Base-by-base conservation (phyloP, 1,140 invertebrate species). In the Drosophila auraria region DNA sequence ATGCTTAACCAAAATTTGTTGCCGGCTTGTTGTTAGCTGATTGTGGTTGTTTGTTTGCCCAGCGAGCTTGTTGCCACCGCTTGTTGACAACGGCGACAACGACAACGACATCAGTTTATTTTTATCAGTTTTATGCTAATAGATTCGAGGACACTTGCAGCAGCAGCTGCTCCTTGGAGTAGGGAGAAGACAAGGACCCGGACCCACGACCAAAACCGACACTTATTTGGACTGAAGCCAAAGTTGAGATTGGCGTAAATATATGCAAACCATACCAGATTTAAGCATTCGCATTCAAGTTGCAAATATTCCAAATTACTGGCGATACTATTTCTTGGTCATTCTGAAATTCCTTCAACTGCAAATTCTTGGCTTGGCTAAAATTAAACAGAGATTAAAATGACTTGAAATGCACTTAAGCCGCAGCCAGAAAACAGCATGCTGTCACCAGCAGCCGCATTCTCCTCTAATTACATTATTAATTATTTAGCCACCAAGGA, bases 81-180 rank as follows among this genome's bases (percentile, higher is more conserved):
- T 87, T 80, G 80, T 87, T 87, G 80, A 87, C 83, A 87, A 66
- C 78, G 60, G 64, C 74, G 79, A 86, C 68, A 82, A 70, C 82
- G 59, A 79, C 70, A 73, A 80, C 83, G 75, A 83, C 68, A 77
- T 80, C 75, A 87, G 84, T 87, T 87, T 74, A 69, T 79, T 87
- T 87, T 87, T 80, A 87, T 87, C 80, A 77, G 84, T 80, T 79
- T 89, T 87, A 87, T 89, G 83, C 83, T 87, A 87, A 87, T 87
- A 87, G 57, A 89, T 83, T 78, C 57, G 53, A 65, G 63, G 56
- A 80, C 65, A 71, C 81, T 80, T 80, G 65, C 71, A 89, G 54
- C 84, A 89, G 83, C 84, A 89, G 83, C 78, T 83, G 84, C 77
- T 83, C n/a, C 44, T 78, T 60, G 40, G 30, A 49, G 20, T 33